Conservation (phyloP, 2,797 vertebrate genomes). For the Cuculus canorus region DNA sequence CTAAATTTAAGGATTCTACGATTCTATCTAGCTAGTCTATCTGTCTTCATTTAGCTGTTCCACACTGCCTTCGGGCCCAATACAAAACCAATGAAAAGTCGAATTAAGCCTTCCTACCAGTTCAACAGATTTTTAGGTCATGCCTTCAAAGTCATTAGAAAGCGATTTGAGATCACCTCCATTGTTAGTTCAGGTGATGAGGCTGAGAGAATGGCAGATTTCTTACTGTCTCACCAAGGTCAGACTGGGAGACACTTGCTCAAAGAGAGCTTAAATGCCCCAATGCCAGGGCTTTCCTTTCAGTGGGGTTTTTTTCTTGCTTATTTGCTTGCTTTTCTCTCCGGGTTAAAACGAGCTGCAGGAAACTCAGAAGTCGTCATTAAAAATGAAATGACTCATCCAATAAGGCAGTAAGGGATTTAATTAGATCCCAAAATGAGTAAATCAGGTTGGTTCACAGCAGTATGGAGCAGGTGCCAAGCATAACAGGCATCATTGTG, state of each 20-base stretch:
- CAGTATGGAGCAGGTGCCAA: background rate
- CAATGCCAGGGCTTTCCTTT: background rate
- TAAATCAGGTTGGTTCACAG: background rate
- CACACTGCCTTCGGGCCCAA: background rate
- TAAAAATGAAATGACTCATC: conserved; percentile 43
- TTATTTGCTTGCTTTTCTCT: background rate
- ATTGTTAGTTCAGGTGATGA: accelerated
- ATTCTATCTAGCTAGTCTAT: too few relatives aligned
- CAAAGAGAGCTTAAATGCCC: background rate
- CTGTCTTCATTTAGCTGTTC: background rate
- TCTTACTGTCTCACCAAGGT: background rate
- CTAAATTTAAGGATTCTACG: too few relatives aligned
- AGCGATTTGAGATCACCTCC: background rate
- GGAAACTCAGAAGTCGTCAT: background rate
- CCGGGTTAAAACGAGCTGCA: background rate
- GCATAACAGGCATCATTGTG: background rate
- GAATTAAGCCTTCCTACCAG: background rate
- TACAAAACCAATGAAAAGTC: background rate
- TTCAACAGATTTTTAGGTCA: background rate
- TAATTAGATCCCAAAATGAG: conserved; percentile 24
- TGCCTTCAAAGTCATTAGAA: background rate
- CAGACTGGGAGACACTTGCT: background rate
- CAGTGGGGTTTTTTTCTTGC: background rate
- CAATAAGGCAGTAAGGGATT: conserved; percentile 8
- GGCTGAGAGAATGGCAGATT: background rate